Percentiles rank a stretch among this genome's conserved stretches.
Evolutionary conservation across 30 jellyfish, hydroid and myxozoan species (phyloP).

Genomic region (Cassiopea xamachana): DNA sequence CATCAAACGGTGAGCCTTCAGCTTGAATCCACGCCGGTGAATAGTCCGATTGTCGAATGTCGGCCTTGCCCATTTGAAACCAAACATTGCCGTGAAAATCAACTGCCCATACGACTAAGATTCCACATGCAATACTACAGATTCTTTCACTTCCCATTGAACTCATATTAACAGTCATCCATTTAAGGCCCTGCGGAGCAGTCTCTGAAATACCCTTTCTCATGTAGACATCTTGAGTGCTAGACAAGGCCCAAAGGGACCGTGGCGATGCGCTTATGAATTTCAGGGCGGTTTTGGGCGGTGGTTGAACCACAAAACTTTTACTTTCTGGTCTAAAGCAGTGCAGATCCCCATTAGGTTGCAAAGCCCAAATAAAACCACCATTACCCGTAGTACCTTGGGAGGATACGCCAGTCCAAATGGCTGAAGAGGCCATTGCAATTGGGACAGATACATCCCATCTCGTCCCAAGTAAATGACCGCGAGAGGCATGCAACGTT

Average conservation of each 20-base stretch:
- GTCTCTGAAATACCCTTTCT: conserved; percentile 89
- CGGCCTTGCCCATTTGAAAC: conserved; percentile 98
- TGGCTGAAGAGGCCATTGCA: conserved; percentile 67
- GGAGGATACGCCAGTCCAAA: conserved; percentile 96
- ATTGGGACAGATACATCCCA: conserved; percentile 95
- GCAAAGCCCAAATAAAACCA: conserved; percentile 96
- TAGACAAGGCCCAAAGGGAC: conserved; percentile 96
- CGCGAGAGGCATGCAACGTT: conserved; percentile 93
- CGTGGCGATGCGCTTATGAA: conserved; percentile 91
- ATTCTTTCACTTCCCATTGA: conserved; percentile 90
- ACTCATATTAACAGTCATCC: conserved; percentile 93
- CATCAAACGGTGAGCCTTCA: conserved; percentile 98
- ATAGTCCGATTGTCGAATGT: conserved; percentile 57
- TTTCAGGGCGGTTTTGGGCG: conserved; percentile 85
- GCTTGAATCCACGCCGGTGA: conserved; percentile 98
- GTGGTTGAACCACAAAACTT: conserved; percentile 93
- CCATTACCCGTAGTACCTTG: conserved; percentile 93
- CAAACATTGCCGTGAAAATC: conserved; percentile 98
- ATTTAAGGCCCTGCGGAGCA: conserved; percentile 96
- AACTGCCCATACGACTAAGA: conserved; percentile 97
- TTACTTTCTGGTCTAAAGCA: conserved; percentile 90
- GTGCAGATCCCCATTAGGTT: conserved; percentile 90
- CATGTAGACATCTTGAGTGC: conserved; percentile 87
- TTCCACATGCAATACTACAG: conserved; percentile 86
- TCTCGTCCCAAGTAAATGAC: conserved; percentile 97